Evolutionary conservation across 2,888 invertebrate species (phyloP), one percentile per base, ranked within the genome.

Genomic region (Catocala nupta): DNA sequence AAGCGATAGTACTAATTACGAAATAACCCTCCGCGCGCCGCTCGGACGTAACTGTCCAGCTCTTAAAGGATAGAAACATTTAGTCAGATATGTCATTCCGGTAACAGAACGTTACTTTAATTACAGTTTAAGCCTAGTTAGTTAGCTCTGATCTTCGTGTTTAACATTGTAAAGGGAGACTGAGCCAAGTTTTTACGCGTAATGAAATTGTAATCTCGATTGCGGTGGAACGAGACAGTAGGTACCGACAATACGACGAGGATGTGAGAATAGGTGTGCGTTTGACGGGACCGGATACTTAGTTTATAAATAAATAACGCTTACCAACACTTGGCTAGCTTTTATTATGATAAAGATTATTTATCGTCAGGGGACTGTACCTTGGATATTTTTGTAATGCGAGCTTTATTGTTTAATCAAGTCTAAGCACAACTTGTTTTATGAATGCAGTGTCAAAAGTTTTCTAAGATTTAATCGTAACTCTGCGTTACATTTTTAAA

Each of bases 11-110:
- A 75, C 82, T 82, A 87, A 90, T 93, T 92, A 90, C 92, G 89
- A 92, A 92, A 92, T 86, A 81, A 70, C 78, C 81, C 83, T 81
- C 78, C 68, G 76, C 81, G 78, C 77, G 76, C 77, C 73, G 77
- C 68, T 82, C 71, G 75, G 55, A 85, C 86, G 85, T 91, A 92
- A 90, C 91, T 91, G 91, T 89, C 84, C 79, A 66, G 68, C 89
- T 89, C 74, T 87, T 90, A 90, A 92, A 90, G 92, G 90, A 87
- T 89, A 91, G 85, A 88, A 90, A 86, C 89, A 90, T 92, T 92
- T 93, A 93, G 87, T 88, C 68, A 90, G 90, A 89, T 86, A 92
- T 92, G 89, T 87, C 84, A 89, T 83, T 87, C 88, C 89, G 88
- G 90, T 91, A 90, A 90, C 88, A 88, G 91, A 87, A 87, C 82